Percentiles rank a stretch among this genome's conserved stretches.
Conservation (phyloP, 2,888 invertebrate species). For the Philereme transversata region DNA sequence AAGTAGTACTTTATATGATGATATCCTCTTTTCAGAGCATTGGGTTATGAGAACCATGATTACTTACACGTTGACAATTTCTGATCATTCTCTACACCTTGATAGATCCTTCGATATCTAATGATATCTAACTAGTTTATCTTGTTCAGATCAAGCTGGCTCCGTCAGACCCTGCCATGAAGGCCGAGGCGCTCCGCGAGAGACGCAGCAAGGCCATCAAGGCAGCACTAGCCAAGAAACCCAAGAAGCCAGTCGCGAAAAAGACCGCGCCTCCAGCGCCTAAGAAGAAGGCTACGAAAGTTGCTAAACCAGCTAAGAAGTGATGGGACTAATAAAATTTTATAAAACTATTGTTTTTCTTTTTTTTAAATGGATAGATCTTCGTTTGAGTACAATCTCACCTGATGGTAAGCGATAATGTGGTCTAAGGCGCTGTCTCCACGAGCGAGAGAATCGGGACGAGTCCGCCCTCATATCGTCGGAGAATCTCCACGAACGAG, state of each 20-base stretch:
- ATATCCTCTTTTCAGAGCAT: slow-evolving; percentile 78
- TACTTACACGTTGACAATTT: slow-evolving; percentile 76
- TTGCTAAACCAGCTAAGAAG: slow-evolving; percentile 45
- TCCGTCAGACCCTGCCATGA: slow-evolving; percentile 71
- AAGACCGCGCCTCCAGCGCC: slow-evolving; percentile 75
- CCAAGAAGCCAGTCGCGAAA: slow-evolving; percentile 77
- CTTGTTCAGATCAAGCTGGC: slow-evolving; percentile 75
- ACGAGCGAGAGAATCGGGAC: too few species aligned
- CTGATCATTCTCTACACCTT: slow-evolving; percentile 49
- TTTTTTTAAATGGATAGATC: background rate
- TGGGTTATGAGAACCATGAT: slow-evolving; percentile 80
- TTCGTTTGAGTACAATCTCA: too few species aligned
- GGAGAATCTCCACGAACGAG: too few species aligned
- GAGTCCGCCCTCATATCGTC: too few species aligned
- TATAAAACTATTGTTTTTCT: slow-evolving; percentile 30
- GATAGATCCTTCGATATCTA: background rate
- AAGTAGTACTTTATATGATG: slow-evolving; percentile 59
- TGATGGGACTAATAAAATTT: slow-evolving; percentile 39
- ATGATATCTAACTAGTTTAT: slow-evolving; percentile 1
- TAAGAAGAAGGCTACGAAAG: slow-evolving; percentile 59
- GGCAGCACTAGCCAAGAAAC: slow-evolving; percentile 79
- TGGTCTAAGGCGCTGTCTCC: too few species aligned
- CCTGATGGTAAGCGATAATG: too few species aligned
- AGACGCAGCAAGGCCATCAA: slow-evolving; percentile 79
- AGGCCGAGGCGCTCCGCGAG: slow-evolving; percentile 76